Evolutionary conservation across 2,113 vertebrate genomes (phyloP).

Genomic region (Andinoacara biseriatus): DNA sequence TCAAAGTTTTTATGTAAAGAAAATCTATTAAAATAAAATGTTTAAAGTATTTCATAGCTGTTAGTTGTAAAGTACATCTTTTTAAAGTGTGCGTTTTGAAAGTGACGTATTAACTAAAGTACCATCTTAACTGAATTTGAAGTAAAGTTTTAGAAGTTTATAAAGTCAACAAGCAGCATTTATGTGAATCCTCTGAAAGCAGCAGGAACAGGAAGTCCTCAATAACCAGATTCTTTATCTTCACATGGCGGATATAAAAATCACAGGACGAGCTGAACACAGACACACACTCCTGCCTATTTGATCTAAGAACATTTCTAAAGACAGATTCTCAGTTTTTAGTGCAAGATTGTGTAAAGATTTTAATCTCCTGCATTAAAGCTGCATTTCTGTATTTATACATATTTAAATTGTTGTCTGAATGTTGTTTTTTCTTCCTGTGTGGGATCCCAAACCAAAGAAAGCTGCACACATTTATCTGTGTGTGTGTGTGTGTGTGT

Average conservation of each 20-base stretch:
- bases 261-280: background rate
- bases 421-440: too few species aligned
- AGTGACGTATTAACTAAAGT: background rate
- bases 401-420: background rate
- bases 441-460: background rate
- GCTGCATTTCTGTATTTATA: background rate
- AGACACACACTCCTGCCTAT: background rate
- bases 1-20: too few species aligned
- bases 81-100: background rate
- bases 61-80: too few species aligned
- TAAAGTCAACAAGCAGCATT: too few species aligned
- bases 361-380: background rate
- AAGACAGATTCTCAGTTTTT: too few species aligned
- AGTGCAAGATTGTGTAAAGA: background rate
- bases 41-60: too few species aligned
- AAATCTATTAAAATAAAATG: too few species aligned
- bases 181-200: background rate
- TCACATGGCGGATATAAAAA: background rate
- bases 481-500: conserved; percentile 5
- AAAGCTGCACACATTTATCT: background rate
- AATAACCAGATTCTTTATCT: background rate
- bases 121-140: too few species aligned
- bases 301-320: background rate
- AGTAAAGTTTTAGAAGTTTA: too few species aligned
- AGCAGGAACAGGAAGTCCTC: background rate